phyloP scores from a whole-genome alignment of 2,113 vertebrate genomes.

The Pipa parva region DNA sequence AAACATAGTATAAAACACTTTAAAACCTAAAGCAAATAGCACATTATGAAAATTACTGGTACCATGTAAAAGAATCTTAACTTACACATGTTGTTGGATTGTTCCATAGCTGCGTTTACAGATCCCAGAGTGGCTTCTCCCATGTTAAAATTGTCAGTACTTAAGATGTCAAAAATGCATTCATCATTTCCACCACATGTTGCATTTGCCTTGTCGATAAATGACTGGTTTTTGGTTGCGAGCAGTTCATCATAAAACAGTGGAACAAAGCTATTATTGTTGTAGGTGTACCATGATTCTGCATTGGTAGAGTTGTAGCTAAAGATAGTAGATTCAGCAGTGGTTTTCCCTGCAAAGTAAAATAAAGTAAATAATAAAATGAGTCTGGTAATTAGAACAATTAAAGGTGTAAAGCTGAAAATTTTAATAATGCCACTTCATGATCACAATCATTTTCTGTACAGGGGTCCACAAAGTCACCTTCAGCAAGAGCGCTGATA shows the following conservation, averaged over 20 bases:
- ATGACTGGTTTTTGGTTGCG: neutral
- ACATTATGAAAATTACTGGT: neutral
- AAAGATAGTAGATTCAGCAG: constrained; percentile 23
- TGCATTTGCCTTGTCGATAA: constrained; percentile 27
- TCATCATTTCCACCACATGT: constrained; percentile 41
- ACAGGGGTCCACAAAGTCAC: too few relatives aligned
- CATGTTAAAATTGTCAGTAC: constrained; percentile 29
- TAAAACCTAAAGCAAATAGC: too few relatives aligned
- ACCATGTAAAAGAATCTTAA: too few relatives aligned
- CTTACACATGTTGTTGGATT: constrained; percentile 38
- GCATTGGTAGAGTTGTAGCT: constrained; percentile 26
- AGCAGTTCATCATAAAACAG: constrained; percentile 42
- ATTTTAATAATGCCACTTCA: too few relatives aligned
- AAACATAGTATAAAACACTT: too few relatives aligned
- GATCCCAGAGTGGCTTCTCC: constrained; percentile 25
- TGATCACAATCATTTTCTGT: too few relatives aligned
- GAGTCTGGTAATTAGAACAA: too few relatives aligned
- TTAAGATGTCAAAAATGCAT: constrained; percentile 44
- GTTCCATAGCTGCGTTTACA: constrained; percentile 6
- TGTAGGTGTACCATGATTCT: constrained; percentile 42
- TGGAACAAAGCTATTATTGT: constrained; percentile 44
- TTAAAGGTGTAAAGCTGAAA: too few relatives aligned
- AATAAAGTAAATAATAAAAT: neutral
- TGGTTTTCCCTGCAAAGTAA: constrained; percentile 38
- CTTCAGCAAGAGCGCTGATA: too few relatives aligned